phyloP scores from a whole-genome alignment of 2,797 vertebrate species.

The Hafferia zeledoni region DNA sequence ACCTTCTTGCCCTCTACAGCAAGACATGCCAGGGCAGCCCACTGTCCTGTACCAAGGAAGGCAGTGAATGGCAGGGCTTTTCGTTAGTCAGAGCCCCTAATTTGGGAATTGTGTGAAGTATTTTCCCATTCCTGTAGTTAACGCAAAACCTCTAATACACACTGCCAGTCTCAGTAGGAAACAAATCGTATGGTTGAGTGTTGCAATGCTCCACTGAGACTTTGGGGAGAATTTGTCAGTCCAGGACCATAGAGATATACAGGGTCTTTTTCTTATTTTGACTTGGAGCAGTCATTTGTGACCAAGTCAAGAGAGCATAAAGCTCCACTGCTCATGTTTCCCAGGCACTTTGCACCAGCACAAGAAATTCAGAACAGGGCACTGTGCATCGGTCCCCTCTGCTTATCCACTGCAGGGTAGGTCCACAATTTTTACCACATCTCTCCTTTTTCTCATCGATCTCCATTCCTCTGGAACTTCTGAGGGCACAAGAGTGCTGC shows the following conservation, averaged over 20 bases:
- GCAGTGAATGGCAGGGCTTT: not conserved
- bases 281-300: not conserved
- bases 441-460: not conserved
- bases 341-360: not conserved
- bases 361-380: accelerated
- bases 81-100: not conserved
- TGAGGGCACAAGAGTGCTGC: not conserved
- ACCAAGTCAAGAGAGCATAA: not conserved
- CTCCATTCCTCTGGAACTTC: not conserved
- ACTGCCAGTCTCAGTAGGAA: not conserved
- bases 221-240: not conserved
- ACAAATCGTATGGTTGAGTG: not conserved
- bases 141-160: not conserved
- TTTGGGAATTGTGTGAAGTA: not conserved
- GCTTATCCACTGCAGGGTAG: not conserved
- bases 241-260: not conserved
- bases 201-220: not conserved
- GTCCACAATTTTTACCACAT: not conserved
- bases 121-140: slow-evolving; percentile 23
- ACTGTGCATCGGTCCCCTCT: accelerated
- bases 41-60: not conserved
- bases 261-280: not conserved
- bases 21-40: not conserved
- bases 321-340: not conserved
- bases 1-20: not conserved